Base-by-base conservation (phyloP, 2,797 vertebrate species). In the Crax fasciolata region DNA sequence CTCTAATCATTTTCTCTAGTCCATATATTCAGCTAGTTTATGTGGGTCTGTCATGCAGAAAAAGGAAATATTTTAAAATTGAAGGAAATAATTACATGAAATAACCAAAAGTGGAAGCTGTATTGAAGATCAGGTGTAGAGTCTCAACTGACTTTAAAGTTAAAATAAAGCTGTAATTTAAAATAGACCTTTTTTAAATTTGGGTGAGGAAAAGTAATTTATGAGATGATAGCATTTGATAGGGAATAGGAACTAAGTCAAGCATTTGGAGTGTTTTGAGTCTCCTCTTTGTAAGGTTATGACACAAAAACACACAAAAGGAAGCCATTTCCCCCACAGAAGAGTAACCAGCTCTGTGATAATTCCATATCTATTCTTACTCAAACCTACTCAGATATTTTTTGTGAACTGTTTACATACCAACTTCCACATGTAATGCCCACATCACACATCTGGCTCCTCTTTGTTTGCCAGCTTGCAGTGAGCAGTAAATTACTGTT, bases 11-110 rank as follows among this genome's bases (percentile, higher is more conserved):
- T 95, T 90, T 92, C 73, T 81, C 71, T 88, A 2, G 0, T 14
- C n/a, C 35, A 32, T 63, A 46, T 59, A 93, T 66, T 76, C 48
- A 58, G 55, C 65, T 62, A 48, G 46, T 80, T 96, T 71, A 90
- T 27, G 27, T 46, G 57, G 12, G 44, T 52, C 66, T 92, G 41
- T 82, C 59, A 93, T 43, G 77, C 32, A 94, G 85, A 73, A 84
- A 88, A 84, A 77, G 18, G 41, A 94, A 93, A 87, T 76, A 67
- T 82, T 88, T 14, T 2, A 82, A 90, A 85, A 91, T 38, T 28
- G 30, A 58, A 89, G 57, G 35, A 71, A 86, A 82, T 71, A 57
- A 74, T 86, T 90, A 57, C 35, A 48, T 14, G 11, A 27, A 88
- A 63, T 76, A 86, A 84, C 3, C 15, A 67, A 83, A 81, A 86